Evolutionary conservation across 2,797 vertebrate species (phyloP).

Genomic region (Eulemur coronatus): DNA sequence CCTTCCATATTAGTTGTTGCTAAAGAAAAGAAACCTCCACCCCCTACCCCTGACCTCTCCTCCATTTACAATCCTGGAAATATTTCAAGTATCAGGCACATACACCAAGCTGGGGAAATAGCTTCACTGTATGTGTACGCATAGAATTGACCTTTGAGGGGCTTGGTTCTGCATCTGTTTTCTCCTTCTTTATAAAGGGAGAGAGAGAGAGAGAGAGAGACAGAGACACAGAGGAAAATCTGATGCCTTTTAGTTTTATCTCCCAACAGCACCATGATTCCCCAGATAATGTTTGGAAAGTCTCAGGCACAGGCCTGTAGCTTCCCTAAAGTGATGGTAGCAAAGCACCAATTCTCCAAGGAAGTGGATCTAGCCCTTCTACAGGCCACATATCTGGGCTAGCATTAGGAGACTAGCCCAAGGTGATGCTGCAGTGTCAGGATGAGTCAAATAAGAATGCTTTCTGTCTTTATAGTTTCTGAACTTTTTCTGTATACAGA

Average conservation of each 20-base stretch:
- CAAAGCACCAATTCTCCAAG: neutral
- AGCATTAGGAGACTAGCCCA: neutral
- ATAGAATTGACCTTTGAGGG: neutral
- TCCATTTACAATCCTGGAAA: neutral
- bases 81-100: neutral
- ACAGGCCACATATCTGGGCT: neutral
- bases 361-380: neutral
- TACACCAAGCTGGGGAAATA: neutral
- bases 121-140: neutral
- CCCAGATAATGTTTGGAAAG: neutral
- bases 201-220: neutral
- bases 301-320: neutral
- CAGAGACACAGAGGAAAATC: neutral
- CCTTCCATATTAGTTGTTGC: neutral
- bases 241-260: neutral
- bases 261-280: neutral
- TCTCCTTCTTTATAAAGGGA: neutral
- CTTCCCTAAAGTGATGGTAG: neutral
- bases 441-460: neutral
- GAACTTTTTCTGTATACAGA: neutral
- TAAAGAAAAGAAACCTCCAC: neutral
- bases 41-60: neutral
- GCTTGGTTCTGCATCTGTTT: neutral
- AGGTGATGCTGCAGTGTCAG: neutral
- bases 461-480: slow-evolving; percentile 50